Percentiles rank a stretch among this genome's conserved stretches.
Evolutionary conservation across 2,888 invertebrate genomes (phyloP).

Genomic region (Tanypteryx hageni): DNA sequence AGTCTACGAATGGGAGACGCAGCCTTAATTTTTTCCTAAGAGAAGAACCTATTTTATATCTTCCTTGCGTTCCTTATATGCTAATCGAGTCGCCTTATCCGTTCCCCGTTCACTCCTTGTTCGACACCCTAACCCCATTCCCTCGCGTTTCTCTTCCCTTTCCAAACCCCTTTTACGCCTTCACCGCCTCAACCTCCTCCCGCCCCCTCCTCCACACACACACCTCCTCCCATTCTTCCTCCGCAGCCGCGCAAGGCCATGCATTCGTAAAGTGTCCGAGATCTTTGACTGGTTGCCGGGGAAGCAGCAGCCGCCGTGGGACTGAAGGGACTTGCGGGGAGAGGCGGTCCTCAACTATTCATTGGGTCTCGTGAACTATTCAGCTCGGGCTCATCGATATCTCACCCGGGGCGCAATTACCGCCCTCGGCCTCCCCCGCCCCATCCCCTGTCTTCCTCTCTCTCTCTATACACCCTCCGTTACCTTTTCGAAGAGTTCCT

Average conservation of each 20-base stretch:
- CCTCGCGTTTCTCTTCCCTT: neutral
- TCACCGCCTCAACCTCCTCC: neutral
- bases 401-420: slow-evolving; percentile 56
- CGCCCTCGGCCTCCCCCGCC: slow-evolving; percentile 23
- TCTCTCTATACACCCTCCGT: neutral
- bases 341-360: slow-evolving; percentile 50
- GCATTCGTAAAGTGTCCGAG: slow-evolving; percentile 64
- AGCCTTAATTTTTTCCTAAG: no score
- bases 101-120: neutral
- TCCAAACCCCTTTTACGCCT: no score
- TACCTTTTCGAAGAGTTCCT: neutral
- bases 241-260: slow-evolving; percentile 36
- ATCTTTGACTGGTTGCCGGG: slow-evolving; percentile 62
- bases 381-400: slow-evolving; percentile 52
- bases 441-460: no score
- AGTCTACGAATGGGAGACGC: no score
- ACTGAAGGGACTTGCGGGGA: slow-evolving; percentile 31
- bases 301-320: neutral
- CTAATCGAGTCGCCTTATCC: neutral
- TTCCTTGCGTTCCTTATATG: neutral
- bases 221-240: neutral
- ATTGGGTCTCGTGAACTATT: slow-evolving; percentile 60
- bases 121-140: slow-evolving; percentile 28
- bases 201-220: neutral
- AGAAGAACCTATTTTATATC: no score